Base-by-base conservation (phyloP, 2,888 invertebrate species). In the Hydroisotoma schaefferi region DNA sequence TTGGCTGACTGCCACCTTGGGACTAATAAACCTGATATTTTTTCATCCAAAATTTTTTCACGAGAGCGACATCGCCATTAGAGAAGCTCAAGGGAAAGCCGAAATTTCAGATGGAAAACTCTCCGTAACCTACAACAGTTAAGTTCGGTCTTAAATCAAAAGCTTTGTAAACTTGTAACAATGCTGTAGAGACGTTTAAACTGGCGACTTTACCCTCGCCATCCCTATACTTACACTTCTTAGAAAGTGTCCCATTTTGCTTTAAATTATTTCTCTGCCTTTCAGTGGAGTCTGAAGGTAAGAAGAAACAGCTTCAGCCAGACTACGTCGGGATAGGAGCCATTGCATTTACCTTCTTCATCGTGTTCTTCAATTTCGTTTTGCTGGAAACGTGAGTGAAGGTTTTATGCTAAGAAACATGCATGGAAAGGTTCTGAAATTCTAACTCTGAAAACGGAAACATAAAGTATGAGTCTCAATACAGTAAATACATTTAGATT, bases 291-390 rank as follows among this genome's bases (percentile, higher is more conserved):
- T n/a, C n/a, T 26, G 23, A 47, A 8, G 43, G n/a, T 43, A 47
- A 47, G 12, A 6, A 37, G 33, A 37, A 12, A 8, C 12, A 28
- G 6, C 81, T 51, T 87, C 86, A 74, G 15, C 87, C 88, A 0
- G 88, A 90, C 76, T 84, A 86, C 76, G 75, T 88, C 54, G 85
- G 87, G 58, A 83, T 87, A 44, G 88, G 88, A 87, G 86, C 87
- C 22, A 78, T 91, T 66, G 85, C 91, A 70, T 80, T 82, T 46
- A 87, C 89, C 15, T 91, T 91, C 77, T 90, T 90, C 76, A 85
- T 90, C 68, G 80, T 91, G 69, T 87, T 89, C 56, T 90, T 90
- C 77, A 90, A 90, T 80, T 91, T 91, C 78, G 90, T 92, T 73
- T 81, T 92, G 63, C 80, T 91, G 72, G 92, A 92, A 81, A 90